Evolutionary conservation across 2,113 vertebrate genomes (phyloP).

Genomic region (Murina feae): DNA sequence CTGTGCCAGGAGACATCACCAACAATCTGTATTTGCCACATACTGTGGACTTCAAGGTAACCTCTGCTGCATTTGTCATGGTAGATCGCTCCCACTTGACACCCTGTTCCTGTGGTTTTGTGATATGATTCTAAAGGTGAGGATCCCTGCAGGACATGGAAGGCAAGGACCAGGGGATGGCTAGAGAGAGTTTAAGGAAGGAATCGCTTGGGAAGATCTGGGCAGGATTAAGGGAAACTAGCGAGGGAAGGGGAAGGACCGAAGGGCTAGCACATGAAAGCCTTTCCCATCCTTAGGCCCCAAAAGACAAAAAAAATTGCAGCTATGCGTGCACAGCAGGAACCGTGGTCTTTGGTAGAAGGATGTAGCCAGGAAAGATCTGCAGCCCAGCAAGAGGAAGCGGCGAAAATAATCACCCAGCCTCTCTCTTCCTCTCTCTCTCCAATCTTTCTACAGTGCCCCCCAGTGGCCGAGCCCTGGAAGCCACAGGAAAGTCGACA

Average conservation of each 20-base stretch:
- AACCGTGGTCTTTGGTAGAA: not conserved
- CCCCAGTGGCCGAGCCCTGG: not conserved
- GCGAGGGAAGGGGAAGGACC: not conserved
- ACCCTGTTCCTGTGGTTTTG: not conserved
- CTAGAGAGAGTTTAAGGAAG: not conserved
- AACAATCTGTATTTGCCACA: not conserved
- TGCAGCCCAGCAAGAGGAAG: not conserved
- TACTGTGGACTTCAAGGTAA: not conserved
- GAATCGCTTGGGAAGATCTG: not conserved
- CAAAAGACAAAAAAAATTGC: not conserved
- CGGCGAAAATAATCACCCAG: not conserved
- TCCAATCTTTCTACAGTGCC: not conserved
- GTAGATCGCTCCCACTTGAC: not conserved
- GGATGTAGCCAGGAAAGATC: not conserved
- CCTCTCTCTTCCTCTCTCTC: not conserved
- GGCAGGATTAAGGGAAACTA: not conserved
- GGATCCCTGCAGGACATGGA: not conserved
- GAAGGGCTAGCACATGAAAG: no score
- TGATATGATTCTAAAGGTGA: not conserved
- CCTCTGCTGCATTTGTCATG: not conserved
- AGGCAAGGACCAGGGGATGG: not conserved
- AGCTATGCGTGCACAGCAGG: fast-evolving
- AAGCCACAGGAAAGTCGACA: not conserved
- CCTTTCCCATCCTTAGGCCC: not conserved
- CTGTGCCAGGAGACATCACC: not conserved